phyloP scores from a whole-genome alignment of 1,140 invertebrate genomes.

The Agrypnia vestita region DNA sequence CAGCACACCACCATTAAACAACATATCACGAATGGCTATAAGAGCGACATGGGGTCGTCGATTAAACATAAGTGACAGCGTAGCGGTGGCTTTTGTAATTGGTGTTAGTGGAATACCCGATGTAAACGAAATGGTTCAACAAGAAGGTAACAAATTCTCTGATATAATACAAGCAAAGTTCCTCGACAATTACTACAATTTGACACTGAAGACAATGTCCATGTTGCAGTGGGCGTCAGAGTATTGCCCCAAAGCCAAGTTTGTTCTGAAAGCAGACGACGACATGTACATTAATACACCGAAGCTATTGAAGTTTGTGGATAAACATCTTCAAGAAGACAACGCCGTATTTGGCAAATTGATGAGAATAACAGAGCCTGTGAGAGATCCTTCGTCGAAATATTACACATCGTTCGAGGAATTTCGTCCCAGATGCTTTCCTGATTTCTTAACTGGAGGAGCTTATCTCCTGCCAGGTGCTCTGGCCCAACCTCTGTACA shows the following conservation, averaged over 20 bases:
- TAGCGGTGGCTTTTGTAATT: background rate
- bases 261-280: constrained; percentile 69
- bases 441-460: constrained; percentile 69
- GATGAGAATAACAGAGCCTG: constrained; percentile 67
- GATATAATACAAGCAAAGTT: constrained; percentile 62
- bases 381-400: constrained; percentile 66
- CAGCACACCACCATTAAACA: background rate
- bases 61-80: background rate
- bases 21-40: background rate
- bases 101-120: background rate
- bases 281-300: constrained; percentile 70
- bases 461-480: constrained; percentile 66
- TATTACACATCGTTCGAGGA: constrained; percentile 66
- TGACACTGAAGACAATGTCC: constrained; percentile 68
- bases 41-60: constrained; percentile 16
- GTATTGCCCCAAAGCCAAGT: constrained; percentile 65
- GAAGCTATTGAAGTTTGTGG: constrained; percentile 65
- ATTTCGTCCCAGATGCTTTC: constrained; percentile 65
- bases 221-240: constrained; percentile 66
- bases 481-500: constrained; percentile 61
- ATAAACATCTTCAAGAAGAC: constrained; percentile 56
- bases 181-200: constrained; percentile 67
- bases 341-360: constrained; percentile 67
- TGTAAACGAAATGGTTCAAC: background rate
- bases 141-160: background rate